Conservation (phyloP, 2,888 invertebrate genomes). For the Lasioglossum marginatum region DNA sequence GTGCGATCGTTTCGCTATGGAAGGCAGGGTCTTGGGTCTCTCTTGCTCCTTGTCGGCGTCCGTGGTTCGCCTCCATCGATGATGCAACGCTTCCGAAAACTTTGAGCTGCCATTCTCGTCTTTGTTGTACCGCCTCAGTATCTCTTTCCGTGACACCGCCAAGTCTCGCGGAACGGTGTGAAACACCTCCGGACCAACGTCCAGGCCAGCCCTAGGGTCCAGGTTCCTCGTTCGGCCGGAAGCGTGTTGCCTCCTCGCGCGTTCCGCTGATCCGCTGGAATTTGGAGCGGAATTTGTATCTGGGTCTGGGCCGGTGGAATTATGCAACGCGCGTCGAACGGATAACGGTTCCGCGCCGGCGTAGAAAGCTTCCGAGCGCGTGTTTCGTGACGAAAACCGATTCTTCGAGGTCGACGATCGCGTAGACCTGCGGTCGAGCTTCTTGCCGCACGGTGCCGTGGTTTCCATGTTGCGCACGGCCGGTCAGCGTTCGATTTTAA, state of each 20-base stretch:
- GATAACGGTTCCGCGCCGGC: slow-evolving; percentile 78
- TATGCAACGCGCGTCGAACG: slow-evolving; percentile 80
- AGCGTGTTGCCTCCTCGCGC: slow-evolving; percentile 48
- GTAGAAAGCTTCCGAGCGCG: slow-evolving; percentile 75
- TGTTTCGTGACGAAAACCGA: slow-evolving; percentile 70
- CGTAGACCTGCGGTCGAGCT: slow-evolving; percentile 66
- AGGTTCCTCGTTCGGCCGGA: slow-evolving; percentile 53
- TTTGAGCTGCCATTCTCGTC: slow-evolving; percentile 61
- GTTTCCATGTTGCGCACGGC: slow-evolving; percentile 47
- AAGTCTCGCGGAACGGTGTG: slow-evolving; percentile 62
- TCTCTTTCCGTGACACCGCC: slow-evolving; percentile 75
- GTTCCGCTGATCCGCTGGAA: slow-evolving; percentile 70
- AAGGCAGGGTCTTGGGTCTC: slow-evolving; percentile 77
- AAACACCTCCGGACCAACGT: slow-evolving; percentile 26
- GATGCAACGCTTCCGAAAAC: slow-evolving; percentile 69
- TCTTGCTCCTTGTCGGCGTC: slow-evolving; percentile 52
- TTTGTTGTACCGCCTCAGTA: slow-evolving; percentile 66
- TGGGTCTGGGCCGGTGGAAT: slow-evolving; percentile 78
- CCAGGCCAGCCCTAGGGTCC: background rate
- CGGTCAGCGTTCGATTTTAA: slow-evolving; percentile 40
- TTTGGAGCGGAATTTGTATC: slow-evolving; percentile 74
- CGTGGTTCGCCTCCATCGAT: slow-evolving; percentile 66
- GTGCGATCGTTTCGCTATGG: slow-evolving; percentile 66
- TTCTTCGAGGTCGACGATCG: slow-evolving; percentile 72
- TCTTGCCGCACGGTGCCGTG: slow-evolving; percentile 43